Evolutionary conservation across 2,797 vertebrate genomes (phyloP).

Genomic region (Vultur gryphus): DNA sequence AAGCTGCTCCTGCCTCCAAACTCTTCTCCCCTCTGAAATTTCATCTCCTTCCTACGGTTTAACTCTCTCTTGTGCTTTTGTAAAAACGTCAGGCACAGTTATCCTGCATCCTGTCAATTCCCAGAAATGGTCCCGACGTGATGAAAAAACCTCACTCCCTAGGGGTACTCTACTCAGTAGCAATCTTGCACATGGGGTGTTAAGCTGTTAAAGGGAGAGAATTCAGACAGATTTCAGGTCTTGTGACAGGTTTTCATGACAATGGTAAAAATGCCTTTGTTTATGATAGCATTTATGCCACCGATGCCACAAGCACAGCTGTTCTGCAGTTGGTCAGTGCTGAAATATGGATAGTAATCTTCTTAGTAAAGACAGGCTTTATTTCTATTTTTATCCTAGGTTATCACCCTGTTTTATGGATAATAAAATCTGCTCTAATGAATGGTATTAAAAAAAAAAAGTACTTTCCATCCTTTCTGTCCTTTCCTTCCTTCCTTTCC

Average conservation of each 20-base stretch:
- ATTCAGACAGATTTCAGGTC: neutral
- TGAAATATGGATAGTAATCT: slow-evolving; percentile 9
- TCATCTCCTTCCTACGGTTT: neutral
- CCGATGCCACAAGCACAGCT: neutral
- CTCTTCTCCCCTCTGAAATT: neutral
- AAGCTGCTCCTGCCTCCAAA: neutral
- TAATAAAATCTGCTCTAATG: neutral
- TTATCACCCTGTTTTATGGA: neutral
- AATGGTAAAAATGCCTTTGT: neutral
- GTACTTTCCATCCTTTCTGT: neutral
- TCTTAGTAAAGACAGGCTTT: neutral
- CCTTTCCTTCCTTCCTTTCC: neutral
- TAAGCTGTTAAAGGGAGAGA: neutral
- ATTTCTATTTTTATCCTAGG: neutral
- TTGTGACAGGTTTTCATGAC: neutral
- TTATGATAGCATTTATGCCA: neutral
- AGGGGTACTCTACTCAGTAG: neutral
- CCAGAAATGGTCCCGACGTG: neutral
- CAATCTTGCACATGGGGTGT: neutral
- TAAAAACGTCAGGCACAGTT: neutral
- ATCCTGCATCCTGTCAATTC: neutral
- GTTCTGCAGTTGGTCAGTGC: neutral
- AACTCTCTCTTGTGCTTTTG: neutral
- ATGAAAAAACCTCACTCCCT: neutral
- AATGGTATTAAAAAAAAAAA: neutral